Evolutionary conservation across 2,888 invertebrate species (phyloP).

Genomic region (Slavum lentiscoides): DNA sequence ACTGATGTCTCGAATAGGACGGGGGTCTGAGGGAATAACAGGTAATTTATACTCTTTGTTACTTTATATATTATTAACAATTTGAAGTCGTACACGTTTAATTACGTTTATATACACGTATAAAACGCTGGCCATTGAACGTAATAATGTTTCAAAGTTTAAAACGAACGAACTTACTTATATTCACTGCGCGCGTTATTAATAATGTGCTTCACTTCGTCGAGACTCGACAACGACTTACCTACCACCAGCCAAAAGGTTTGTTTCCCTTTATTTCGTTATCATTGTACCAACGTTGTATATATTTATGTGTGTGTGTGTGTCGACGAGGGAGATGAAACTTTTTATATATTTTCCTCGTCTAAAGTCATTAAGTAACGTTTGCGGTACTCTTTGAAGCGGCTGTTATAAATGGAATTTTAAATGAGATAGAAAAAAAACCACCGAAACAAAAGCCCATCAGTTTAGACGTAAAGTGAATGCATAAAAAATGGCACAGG

Average conservation of each 20-base stretch:
- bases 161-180: neutral
- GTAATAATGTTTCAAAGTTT: neutral
- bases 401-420: constrained; percentile 51
- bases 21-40: no score
- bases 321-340: constrained; percentile 8
- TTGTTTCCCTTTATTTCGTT: constrained; percentile 22
- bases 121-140: neutral
- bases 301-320: neutral
- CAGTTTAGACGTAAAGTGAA: constrained; percentile 33
- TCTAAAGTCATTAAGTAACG: constrained; percentile 43
- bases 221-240: constrained; percentile 15
- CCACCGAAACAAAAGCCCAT: constrained; percentile 23
- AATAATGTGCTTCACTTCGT: neutral
- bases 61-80: no score
- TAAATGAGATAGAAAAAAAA: constrained; percentile 35
- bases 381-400: constrained; percentile 43
- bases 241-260: neutral
- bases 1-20: no score
- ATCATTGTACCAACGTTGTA: neutral
- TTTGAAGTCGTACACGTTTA: no score
- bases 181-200: neutral
- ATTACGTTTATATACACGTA: no score
- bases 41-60: no score
- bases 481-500: constrained; percentile 25
- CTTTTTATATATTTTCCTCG: constrained; percentile 24